phyloP scores from a whole-genome alignment of 2,797 vertebrate genomes.

The Amblyopsis hoosieri region DNA sequence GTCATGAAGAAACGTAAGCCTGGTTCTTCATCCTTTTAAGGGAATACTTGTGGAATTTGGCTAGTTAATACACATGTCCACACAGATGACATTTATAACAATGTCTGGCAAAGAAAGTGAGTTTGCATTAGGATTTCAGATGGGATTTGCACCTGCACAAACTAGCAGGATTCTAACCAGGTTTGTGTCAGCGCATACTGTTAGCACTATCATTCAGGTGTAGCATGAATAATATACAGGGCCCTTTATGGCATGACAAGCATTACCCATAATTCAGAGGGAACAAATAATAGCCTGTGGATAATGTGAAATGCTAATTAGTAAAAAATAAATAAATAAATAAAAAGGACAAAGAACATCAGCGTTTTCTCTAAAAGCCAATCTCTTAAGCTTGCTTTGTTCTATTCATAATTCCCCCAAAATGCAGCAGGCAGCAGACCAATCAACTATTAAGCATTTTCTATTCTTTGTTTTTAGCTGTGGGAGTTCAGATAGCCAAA shows the following conservation, averaged over 20 bases:
- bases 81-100: too few relatives aligned
- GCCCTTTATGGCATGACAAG: too few relatives aligned
- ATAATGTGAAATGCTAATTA: not conserved
- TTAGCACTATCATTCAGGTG: not conserved
- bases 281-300: not conserved
- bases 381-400: not conserved
- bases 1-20: not conserved
- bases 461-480: too few relatives aligned
- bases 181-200: not conserved
- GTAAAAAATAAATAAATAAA: not conserved
- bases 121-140: too few relatives aligned
- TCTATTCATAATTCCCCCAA: too few relatives aligned
- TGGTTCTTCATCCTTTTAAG: conserved; percentile 2
- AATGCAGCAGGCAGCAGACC: not conserved
- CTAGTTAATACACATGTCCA: too few relatives aligned
- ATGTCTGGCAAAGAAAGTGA: too few relatives aligned
- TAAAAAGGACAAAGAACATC: too few relatives aligned
- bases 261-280: not conserved
- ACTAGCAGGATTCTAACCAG: not conserved
- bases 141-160: too few relatives aligned
- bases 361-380: not conserved
- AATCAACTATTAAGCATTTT: not conserved
- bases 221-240: not conserved
- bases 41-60: not conserved
- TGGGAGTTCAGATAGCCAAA: too few relatives aligned